Conservation (phyloP, 2,797 vertebrate species). For the Xenopus petersii region DNA sequence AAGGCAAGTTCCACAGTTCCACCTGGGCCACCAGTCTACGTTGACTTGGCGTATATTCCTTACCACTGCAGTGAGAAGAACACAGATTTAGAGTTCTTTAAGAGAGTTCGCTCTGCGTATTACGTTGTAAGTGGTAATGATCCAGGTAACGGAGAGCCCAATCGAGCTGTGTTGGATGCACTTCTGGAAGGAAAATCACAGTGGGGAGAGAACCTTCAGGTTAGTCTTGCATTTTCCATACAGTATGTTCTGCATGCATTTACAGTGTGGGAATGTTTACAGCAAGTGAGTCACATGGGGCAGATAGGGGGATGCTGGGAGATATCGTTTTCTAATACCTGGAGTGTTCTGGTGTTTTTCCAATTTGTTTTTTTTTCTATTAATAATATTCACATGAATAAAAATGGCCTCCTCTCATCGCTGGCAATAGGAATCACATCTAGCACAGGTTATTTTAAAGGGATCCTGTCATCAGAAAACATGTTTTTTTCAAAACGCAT, state of each 20-base stretch:
- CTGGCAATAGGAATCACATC: too few species aligned
- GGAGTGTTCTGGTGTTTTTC: too few species aligned
- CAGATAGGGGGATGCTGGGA: too few species aligned
- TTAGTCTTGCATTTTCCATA: slow-evolving; percentile 57
- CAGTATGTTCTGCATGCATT: too few species aligned
- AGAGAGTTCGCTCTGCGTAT: slow-evolving; percentile 86
- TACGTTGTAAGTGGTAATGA: slow-evolving; percentile 98
- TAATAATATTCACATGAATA: too few species aligned
- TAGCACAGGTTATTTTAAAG: too few species aligned
- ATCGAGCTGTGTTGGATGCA: slow-evolving; percentile 85
- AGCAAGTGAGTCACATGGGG: too few species aligned
- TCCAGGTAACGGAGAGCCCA: slow-evolving; percentile 81
- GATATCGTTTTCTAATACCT: not conserved
- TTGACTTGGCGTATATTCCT: slow-evolving; percentile 96
- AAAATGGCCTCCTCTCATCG: too few species aligned
- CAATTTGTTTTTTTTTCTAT: too few species aligned
- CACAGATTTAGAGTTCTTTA: slow-evolving; percentile 95
- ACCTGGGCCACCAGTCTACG: slow-evolving; percentile 82
- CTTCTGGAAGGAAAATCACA: slow-evolving; percentile 94
- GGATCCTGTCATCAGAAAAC: too few species aligned
- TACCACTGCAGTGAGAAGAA: slow-evolving; percentile 98
- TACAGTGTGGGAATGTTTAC: too few species aligned
- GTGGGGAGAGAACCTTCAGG: slow-evolving; percentile 97
- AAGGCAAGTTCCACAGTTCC: slow-evolving; percentile 72
- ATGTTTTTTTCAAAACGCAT: too few species aligned